Base-by-base conservation (phyloP, 2,113 vertebrate genomes). In the Arizona elegans region DNA sequence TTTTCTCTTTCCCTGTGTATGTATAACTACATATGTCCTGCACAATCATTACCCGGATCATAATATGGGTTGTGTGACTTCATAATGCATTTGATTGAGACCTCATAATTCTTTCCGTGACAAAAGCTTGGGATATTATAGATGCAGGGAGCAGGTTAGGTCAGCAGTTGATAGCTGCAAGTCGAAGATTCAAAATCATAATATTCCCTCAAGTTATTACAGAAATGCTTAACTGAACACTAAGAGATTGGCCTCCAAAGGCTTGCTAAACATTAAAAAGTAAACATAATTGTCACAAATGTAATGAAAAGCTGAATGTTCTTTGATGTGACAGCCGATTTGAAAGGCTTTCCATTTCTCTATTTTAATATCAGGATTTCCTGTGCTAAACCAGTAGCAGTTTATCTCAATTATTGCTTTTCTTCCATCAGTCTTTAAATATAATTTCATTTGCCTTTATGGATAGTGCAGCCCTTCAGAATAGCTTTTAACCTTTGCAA, bases 401-500 rank as follows among this genome's bases (percentile, higher is more conserved):
- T 97, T 98, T 98, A 97, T 98, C 97, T 98, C 97, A 96, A 98
- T 98, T 97, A 98, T 97, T 98, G 97, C 95, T 97, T 97, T 97
- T 96, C 96, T 95, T 97, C 97, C 96, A 97, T 98, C 97, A 96
- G 96, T 97, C 97, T 98, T 97, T 98, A 97, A 97, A 96, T 97
- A 96, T 98, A 98, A 98, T 99, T 97, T 97, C 96, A 98, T 98
- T 98, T 97, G 97, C 96, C 95, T 98, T 97, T 96, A 97, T 98
- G 96, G 97, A 97, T 97, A 98, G 97, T 96, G 97, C 97, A 98
- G 98, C 97, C 97, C 97, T 97, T 98, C 96, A 97, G 98, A 98
- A 97, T 96, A 98, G 98, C 98, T 98, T 98, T 98, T 98, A 98
- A 98, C 98, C 98, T 97, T 97, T 97, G 97, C 96, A 97, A 97